Evolutionary conservation across 2,113 vertebrate species (phyloP).

Genomic region (Chionodraco myersi): DNA sequence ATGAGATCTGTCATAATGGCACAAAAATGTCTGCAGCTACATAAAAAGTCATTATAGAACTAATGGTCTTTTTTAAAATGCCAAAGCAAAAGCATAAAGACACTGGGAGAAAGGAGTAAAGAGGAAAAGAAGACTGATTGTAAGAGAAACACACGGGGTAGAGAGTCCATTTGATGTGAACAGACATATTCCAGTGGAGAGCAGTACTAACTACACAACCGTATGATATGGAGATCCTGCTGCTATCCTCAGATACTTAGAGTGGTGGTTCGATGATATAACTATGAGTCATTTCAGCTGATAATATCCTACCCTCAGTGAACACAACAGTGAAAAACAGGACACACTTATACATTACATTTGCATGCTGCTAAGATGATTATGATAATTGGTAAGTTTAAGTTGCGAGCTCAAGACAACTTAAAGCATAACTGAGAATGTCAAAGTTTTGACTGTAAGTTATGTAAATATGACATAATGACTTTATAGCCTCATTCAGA

Average conservation of each 20-base stretch:
- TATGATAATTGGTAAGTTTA: neutral
- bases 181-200: constrained; percentile 27
- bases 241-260: constrained; percentile 18
- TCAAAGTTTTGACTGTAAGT: neutral
- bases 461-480: neutral
- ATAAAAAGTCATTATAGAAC: constrained; percentile 70
- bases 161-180: constrained; percentile 55
- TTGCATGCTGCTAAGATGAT: neutral
- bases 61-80: constrained; percentile 76
- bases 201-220: constrained; percentile 35
- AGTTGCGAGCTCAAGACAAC: neutral
- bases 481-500: constrained; percentile 1
- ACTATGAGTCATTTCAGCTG: constrained; percentile 27
- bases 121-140: constrained; percentile 3
- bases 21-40: constrained; percentile 63
- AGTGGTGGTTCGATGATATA: neutral
- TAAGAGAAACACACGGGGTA: constrained; percentile 14
- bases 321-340: constrained; percentile 15
- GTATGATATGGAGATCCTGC: constrained; percentile 41
- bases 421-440: constrained; percentile 1
- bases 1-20: constrained; percentile 67
- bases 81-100: constrained; percentile 59
- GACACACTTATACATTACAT: neutral
- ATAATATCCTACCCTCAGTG: constrained; percentile 31
- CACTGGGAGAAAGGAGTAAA: constrained; percentile 1